Evolutionary conservation across 2,113 vertebrate species (phyloP).

Genomic region (Mugil cephalus): DNA sequence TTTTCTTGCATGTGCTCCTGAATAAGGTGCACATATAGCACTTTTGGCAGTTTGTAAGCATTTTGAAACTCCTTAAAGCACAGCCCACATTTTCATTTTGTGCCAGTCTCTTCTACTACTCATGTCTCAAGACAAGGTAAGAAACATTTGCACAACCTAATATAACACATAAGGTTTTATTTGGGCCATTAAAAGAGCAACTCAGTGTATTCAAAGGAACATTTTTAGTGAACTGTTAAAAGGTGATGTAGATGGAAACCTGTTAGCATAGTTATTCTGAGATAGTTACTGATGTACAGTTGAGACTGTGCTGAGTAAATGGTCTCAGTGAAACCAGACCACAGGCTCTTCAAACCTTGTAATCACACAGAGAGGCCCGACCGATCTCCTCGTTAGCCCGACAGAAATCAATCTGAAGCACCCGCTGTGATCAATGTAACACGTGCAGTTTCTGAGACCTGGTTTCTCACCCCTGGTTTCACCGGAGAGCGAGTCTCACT

Average conservation of each 20-base stretch:
- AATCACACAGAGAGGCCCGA: background rate
- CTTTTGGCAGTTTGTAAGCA: background rate
- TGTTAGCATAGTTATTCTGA: too few relatives aligned
- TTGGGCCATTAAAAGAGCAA: too few relatives aligned
- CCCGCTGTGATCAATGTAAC: background rate
- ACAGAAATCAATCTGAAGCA: conserved; percentile 17
- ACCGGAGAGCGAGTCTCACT: background rate
- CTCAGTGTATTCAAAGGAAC: too few relatives aligned
- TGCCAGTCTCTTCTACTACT: background rate
- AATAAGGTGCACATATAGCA: background rate
- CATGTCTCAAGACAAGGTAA: background rate
- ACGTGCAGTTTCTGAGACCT: background rate
- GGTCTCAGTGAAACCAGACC: too few relatives aligned
- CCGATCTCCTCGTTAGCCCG: background rate
- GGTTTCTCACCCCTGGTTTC: conserved; percentile 2
- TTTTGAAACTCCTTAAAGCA: background rate
- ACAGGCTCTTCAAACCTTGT: background rate
- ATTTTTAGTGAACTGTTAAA: too few relatives aligned
- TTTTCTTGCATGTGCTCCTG: conserved; percentile 24
- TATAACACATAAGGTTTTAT: too few relatives aligned
- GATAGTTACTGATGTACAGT: too few relatives aligned
- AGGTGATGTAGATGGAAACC: too few relatives aligned
- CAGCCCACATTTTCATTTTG: background rate
- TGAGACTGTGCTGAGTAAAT: background rate
- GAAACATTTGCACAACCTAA: too few relatives aligned